A percentile compares a stretch with the other conserved stretches of the same genome.
Evolutionary conservation across 1,140 invertebrate species (phyloP).

Genomic region (Luehdorfia chinensis): DNA sequence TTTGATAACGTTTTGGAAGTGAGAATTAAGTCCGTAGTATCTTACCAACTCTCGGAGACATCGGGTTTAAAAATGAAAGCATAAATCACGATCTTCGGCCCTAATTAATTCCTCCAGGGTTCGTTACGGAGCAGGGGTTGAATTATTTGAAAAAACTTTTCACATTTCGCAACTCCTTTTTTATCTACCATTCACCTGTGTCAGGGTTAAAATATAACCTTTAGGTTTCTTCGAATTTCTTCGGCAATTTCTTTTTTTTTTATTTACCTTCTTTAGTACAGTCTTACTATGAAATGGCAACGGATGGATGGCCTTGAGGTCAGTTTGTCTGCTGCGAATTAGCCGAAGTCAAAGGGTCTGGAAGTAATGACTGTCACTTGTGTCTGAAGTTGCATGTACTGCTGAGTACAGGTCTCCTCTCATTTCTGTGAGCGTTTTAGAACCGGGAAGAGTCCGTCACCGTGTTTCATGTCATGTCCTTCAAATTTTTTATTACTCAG

Average conservation of each 20-base stretch:
- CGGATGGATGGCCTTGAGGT: too few species aligned
- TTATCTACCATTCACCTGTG: conserved; percentile 11
- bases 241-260: conserved; percentile 1
- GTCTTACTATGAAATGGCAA: too few species aligned
- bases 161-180: conserved; percentile 13
- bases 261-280: too few species aligned
- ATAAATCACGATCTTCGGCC: conserved; percentile 70
- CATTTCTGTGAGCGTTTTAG: too few species aligned
- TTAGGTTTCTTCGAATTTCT: not conserved
- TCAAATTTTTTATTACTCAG: too few species aligned
- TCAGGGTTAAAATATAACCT: conserved; percentile 6
- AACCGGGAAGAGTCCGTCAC: too few species aligned
- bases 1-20: not conserved
- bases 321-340: too few species aligned
- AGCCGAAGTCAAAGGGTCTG: too few species aligned
- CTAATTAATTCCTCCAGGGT: conserved; percentile 68
- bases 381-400: too few species aligned
- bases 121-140: conserved; percentile 44
- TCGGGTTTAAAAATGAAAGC: conserved; percentile 66
- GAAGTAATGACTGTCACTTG: too few species aligned
- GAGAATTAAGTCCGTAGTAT: not conserved
- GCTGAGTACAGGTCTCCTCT: too few species aligned
- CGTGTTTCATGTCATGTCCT: too few species aligned
- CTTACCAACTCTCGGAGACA: conserved; percentile 32
- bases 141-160: conserved; percentile 57